Conservation (phyloP, 1,140 invertebrate genomes). For the Bemisia tabaci region DNA sequence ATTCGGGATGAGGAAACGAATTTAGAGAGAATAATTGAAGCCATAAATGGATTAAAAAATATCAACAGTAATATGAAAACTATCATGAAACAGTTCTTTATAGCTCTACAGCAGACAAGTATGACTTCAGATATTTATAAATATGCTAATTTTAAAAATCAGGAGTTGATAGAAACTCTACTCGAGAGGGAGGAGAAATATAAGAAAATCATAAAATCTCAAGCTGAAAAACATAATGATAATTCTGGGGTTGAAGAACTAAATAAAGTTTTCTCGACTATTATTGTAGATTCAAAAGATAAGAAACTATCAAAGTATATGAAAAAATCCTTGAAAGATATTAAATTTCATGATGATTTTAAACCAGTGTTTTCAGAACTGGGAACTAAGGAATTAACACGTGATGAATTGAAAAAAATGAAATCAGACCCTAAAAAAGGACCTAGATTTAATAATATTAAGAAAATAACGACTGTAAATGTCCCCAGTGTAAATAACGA, state of each 20-base stretch:
- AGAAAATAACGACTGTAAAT: constrained; percentile 13
- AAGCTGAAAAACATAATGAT: constrained; percentile 6
- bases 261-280: constrained; percentile 6
- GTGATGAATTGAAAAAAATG: constrained; percentile 10
- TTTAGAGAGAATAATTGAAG: constrained; percentile 8
- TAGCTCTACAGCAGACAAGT: constrained; percentile 6
- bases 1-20: not conserved
- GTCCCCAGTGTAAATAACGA: constrained; percentile 9
- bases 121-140: constrained; percentile 7
- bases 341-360: constrained; percentile 3
- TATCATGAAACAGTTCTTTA: constrained; percentile 8
- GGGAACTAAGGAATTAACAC: constrained; percentile 6
- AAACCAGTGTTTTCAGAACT: constrained; percentile 6
- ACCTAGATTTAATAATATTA: constrained; percentile 11
- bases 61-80: constrained; percentile 7
- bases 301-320: constrained; percentile 6
- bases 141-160: constrained; percentile 12
- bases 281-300: constrained; percentile 6
- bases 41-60: constrained; percentile 8
- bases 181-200: constrained; percentile 6
- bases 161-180: constrained; percentile 11
- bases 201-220: constrained; percentile 7
- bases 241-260: constrained; percentile 3
- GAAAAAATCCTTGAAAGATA: constrained; percentile 6
- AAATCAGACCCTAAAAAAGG: constrained; percentile 12